phyloP scores from a whole-genome alignment of 2,888 invertebrate genomes.

The Nomada fucata region DNA sequence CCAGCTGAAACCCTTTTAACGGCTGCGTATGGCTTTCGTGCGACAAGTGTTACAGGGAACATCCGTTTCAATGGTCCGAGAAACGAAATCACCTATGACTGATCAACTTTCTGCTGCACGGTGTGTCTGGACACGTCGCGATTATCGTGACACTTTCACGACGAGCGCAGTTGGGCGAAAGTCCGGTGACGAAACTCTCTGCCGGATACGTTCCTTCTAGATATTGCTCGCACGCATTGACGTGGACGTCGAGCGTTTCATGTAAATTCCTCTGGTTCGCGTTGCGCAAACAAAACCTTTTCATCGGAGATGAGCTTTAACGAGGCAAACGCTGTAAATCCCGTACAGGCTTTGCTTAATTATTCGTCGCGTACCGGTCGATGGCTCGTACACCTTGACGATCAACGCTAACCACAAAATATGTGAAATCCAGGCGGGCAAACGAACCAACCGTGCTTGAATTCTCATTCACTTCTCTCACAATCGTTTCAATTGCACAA shows the following conservation, averaged over 20 bases:
- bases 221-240: slow-evolving; percentile 45
- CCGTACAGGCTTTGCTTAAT: not conserved
- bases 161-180: slow-evolving; percentile 79
- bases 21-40: no score
- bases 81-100: slow-evolving; percentile 13
- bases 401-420: not conserved
- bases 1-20: no score
- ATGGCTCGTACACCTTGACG: slow-evolving; percentile 17
- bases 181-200: slow-evolving; percentile 78
- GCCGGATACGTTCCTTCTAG: slow-evolving; percentile 61
- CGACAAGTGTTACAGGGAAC: slow-evolving; percentile 9
- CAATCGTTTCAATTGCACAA: not conserved
- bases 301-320: not conserved
- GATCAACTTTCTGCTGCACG: slow-evolving; percentile 44
- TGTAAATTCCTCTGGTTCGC: slow-evolving; percentile 46
- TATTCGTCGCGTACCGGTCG: not conserved
- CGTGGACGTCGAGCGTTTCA: slow-evolving; percentile 53
- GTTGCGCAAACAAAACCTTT: slow-evolving; percentile 47
- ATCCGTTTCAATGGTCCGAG: not conserved
- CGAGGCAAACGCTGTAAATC: not conserved
- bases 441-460: not conserved
- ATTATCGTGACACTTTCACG: slow-evolving; percentile 81
- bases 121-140: slow-evolving; percentile 20
- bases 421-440: slow-evolving; percentile 20
- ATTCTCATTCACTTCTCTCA: not conserved